Evolutionary conservation across 2,113 vertebrate genomes (phyloP), one percentile per base, ranked within the genome.

Genomic region (Rhinopithecus roxellana): DNA sequence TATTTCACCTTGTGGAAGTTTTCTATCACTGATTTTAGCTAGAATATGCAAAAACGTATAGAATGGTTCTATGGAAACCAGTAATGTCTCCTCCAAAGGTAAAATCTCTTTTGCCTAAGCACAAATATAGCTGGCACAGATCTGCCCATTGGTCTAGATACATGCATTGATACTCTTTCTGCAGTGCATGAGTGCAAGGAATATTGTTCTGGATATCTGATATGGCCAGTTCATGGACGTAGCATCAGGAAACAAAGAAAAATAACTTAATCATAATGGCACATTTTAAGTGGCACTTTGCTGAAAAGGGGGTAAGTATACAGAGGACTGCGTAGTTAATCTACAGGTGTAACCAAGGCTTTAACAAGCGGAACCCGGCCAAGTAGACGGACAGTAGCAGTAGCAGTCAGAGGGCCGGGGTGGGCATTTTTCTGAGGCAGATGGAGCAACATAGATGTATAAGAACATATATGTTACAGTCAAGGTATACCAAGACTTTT

Each of bases 1-100:
- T 50, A 64, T 3, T 43, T 1, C 8, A 55, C 2, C 72, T 16
- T 22, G 30, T 61, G 83, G 17, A 67, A 84, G 69, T 74, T 79
- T 84, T 30, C 90, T 1, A 94, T 48, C 83, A 92, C 8, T 72
- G 77, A 91, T 8, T 97, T 89, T 92, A 97, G n/a, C 30, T 93
- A 45, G 55, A 89, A 59, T 50, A 7, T 45, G 25, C 0, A 22
- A 43, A 22, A 89, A 89, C 50, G 55, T 25, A 80, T 45, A 25
- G 48, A 74, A 48, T 6, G 25, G 14, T 61, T 83, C 35, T 64
- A 86, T 0, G 48, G 10, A 45, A 86, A 79, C 11, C 59, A 83
- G 13, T 13, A 4, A 13, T 92, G 5, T 86, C 6, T 94, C 17
- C n/a, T 77, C 35, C 35, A 83, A 27, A 55, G 18, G 35, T 27